Percentiles rank a stretch among this genome's conserved stretches.
phyloP scores from a whole-genome alignment of 2,888 invertebrate genomes.

The Drosophila anomelani region DNA sequence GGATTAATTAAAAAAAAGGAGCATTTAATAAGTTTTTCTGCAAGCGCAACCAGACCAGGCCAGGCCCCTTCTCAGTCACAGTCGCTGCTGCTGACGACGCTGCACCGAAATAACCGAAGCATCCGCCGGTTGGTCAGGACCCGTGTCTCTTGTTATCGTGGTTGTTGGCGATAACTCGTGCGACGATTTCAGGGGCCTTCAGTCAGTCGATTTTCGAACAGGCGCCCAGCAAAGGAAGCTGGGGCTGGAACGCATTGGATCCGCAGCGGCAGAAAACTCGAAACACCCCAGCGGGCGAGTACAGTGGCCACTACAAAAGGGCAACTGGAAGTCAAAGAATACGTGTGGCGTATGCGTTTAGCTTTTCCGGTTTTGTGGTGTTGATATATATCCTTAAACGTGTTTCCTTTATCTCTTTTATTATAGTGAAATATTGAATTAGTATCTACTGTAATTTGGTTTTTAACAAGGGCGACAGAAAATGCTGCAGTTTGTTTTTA shows the following conservation, averaged over 20 bases:
- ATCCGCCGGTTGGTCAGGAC: constrained; percentile 9
- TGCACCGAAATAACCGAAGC: constrained; percentile 9
- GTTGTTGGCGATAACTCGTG: constrained; percentile 18
- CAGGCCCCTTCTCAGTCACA: constrained; percentile 1
- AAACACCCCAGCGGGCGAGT: constrained; percentile 59
- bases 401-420: background rate
- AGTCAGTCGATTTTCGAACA: constrained; percentile 80
- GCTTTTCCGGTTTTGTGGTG: too few relatives aligned
- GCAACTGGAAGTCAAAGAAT: background rate
- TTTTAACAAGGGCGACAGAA: background rate
- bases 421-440: background rate
- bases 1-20: constrained; percentile 60
- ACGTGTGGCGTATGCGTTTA: too few relatives aligned
- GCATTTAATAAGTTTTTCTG: constrained; percentile 50
- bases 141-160: constrained; percentile 16
- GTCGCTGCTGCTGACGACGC: background rate
- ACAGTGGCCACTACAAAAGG: constrained; percentile 14
- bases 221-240: constrained; percentile 66
- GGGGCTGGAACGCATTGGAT: constrained; percentile 1
- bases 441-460: background rate
- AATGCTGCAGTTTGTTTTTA: too few relatives aligned
- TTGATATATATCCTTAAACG: background rate
- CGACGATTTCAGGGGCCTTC: constrained; percentile 81
- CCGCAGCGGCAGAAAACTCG: constrained; percentile 10
- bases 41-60: background rate